Conservation (phyloP, 2,113 vertebrate species). For the Ptyas mucosa region DNA sequence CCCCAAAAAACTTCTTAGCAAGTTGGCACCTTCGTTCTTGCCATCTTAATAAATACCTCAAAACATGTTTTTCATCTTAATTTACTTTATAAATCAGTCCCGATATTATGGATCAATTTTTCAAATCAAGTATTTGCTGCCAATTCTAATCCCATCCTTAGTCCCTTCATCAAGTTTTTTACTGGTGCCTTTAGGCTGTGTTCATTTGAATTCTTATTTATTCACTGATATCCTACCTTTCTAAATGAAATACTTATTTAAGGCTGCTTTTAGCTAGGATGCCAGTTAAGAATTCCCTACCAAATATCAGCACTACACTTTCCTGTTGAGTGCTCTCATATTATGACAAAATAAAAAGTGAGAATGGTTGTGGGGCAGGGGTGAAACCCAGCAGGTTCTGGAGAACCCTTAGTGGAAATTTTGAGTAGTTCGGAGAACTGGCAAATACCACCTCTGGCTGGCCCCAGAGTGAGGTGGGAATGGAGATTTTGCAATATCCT, state of each 20-base stretch:
- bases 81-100: neutral
- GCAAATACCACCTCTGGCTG: too few relatives aligned
- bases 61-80: neutral
- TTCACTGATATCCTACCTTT: neutral
- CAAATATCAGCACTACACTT: neutral
- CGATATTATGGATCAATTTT: neutral
- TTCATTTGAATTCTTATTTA: neutral
- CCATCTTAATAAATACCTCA: neutral
- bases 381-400: too few relatives aligned
- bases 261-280: neutral
- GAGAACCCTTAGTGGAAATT: too few relatives aligned
- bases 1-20: too few relatives aligned
- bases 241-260: neutral
- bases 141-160: neutral
- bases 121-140: neutral
- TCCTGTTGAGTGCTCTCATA: neutral
- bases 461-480: too few relatives aligned
- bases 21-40: neutral
- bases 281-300: neutral
- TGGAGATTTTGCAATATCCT: too few relatives aligned
- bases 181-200: neutral
- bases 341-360: neutral
- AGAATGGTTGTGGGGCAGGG: neutral
- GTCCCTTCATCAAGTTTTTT: neutral
- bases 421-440: too few relatives aligned